phyloP scores from a whole-genome alignment of 2,113 vertebrate species.

The Phaethon lepturus region DNA sequence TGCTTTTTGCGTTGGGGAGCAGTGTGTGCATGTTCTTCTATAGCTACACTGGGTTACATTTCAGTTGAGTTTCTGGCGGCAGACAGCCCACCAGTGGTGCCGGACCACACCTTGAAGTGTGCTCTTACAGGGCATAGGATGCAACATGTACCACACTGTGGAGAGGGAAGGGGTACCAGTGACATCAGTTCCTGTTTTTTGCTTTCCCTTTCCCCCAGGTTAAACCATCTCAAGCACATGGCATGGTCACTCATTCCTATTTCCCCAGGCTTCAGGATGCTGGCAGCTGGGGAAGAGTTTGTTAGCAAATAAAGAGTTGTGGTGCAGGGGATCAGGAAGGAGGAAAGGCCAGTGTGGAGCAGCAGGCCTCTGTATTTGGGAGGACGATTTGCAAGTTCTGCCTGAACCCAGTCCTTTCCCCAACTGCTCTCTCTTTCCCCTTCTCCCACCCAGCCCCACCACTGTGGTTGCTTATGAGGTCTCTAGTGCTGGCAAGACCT shows the following conservation, averaged over 20 bases:
- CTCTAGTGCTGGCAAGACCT: background rate
- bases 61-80: background rate
- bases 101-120: background rate
- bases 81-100: background rate
- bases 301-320: background rate
- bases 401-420: background rate
- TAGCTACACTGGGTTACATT: background rate
- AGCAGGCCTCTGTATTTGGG: background rate
- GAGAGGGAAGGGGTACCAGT: background rate
- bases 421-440: background rate
- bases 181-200: background rate
- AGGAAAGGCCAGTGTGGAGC: background rate
- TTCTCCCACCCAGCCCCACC: background rate
- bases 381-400: background rate
- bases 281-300: background rate
- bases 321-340: background rate
- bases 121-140: background rate
- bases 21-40: background rate
- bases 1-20: background rate
- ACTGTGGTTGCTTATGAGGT: accelerated
- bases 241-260: background rate
- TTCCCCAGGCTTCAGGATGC: background rate
- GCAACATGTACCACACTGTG: background rate
- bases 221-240: background rate
- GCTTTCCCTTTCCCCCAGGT: background rate